A percentile compares a stretch with the other conserved stretches of the same genome.
phyloP scores from a whole-genome alignment of 2,113 vertebrate genomes.

The Gambusia affinis region DNA sequence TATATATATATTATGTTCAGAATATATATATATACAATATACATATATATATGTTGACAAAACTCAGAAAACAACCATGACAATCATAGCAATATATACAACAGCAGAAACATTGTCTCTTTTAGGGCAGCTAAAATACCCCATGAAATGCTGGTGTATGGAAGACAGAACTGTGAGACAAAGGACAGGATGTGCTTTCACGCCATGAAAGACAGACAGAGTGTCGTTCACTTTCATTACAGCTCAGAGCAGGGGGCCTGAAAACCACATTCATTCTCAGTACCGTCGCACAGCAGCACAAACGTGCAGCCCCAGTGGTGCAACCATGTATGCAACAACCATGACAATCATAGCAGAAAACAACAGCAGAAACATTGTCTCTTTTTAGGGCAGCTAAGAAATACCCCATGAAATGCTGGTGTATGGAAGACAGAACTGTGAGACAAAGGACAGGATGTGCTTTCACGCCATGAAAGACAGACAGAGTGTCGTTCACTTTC shows the following conservation, averaged over 20 bases:
- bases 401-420: not conserved
- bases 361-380: not conserved
- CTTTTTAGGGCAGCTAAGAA: not conserved
- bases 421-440: not conserved
- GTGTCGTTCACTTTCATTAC: slow-evolving; percentile 53
- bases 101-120: not conserved
- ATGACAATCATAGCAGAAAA: not conserved
- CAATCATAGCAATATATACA: not conserved
- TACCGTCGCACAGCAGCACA: slow-evolving; percentile 6
- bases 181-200: slow-evolving; percentile 21
- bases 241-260: slow-evolving; percentile 35
- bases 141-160: not conserved
- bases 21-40: too few species aligned
- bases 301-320: too few species aligned
- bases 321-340: too few species aligned
- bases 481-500: slow-evolving; percentile 38
- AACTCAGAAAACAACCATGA: slow-evolving; percentile 9
- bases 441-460: slow-evolving; percentile 22
- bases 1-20: too few species aligned
- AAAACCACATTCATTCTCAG: too few species aligned
- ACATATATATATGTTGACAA: too few species aligned
- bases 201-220: slow-evolving; percentile 22
- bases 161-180: slow-evolving; percentile 4
- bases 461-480: slow-evolving; percentile 29
- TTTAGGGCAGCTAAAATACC: not conserved